These are phyloP conservation scores for Sminthurinus signatus DNA, from an alignment of 1,140 invertebrate species.

Conservation along the genomic window DNA sequence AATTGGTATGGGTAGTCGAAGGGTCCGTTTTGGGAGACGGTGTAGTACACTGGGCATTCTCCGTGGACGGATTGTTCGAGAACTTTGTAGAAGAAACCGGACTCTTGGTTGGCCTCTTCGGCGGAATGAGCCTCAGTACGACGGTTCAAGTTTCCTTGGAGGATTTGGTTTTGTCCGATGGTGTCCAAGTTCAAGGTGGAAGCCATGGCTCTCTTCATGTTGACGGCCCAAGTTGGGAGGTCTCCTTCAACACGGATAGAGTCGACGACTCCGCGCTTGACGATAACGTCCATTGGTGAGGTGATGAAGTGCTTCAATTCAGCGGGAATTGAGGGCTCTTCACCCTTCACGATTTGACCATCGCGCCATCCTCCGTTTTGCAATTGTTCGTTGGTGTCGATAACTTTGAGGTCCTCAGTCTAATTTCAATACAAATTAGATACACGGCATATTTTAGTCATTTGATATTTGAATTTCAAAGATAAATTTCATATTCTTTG, in stretches of 20 bases:
- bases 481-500: neutral
- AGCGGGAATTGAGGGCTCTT: neutral
- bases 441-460: neutral
- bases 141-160: constrained; percentile 39
- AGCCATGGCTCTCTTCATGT: constrained; percentile 35
- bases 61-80: constrained; percentile 35
- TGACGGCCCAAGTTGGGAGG: constrained; percentile 24
- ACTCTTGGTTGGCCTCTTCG: constrained; percentile 25
- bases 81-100: constrained; percentile 36
- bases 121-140: constrained; percentile 25
- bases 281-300: constrained; percentile 16
- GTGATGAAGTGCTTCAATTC: constrained; percentile 23
- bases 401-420: constrained; percentile 22
- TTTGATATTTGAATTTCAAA: neutral
- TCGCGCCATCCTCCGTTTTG: constrained; percentile 28
- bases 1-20: constrained; percentile 24
- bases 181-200: constrained; percentile 31
- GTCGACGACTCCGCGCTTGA: constrained; percentile 24
- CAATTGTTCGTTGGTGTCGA: constrained; percentile 27
- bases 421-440: constrained; percentile 10
- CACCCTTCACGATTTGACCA: constrained; percentile 15
- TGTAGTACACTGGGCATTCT: constrained; percentile 39
- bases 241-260: constrained; percentile 19
- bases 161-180: constrained; percentile 16
- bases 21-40: constrained; percentile 33